Conservation (phyloP, 2,113 vertebrate species). For the Grammomys surdaster region DNA sequence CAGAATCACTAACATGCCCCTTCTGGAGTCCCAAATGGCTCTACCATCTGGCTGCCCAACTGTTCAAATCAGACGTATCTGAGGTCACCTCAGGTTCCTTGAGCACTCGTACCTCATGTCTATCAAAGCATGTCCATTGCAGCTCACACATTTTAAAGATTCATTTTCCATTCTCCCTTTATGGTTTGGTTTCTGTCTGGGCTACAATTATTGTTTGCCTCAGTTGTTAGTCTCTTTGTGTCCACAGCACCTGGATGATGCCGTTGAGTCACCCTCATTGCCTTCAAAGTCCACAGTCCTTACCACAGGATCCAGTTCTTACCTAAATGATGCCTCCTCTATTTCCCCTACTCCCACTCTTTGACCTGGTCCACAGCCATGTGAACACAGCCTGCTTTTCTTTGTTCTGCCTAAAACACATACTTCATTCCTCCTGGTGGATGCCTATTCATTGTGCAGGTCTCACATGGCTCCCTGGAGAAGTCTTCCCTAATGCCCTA, state of each 20-base stretch:
- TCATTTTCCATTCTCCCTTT: not conserved
- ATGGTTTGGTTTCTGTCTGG: not conserved
- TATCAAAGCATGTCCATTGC: not conserved
- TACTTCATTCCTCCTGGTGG: not conserved
- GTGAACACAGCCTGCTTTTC: not conserved
- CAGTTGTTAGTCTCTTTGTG: not conserved
- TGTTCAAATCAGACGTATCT: conserved; percentile 39
- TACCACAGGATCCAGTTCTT: not conserved
- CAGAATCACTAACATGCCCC: conserved; percentile 38
- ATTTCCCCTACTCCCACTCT: fast-evolving
- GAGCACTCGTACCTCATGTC: not conserved
- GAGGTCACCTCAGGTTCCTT: conserved; percentile 58
- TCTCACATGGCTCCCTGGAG: not conserved
- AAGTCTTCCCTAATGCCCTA: not conserved
- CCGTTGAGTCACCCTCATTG: not conserved
- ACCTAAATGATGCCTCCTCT: not conserved
- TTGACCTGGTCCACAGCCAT: not conserved
- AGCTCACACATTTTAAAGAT: not conserved
- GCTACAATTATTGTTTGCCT: not conserved
- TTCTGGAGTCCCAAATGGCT: conserved; percentile 65
- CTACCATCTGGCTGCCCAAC: conserved; percentile 72
- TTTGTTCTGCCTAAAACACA: not conserved
- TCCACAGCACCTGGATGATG: not conserved
- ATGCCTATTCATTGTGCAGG: not conserved
- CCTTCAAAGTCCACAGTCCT: not conserved